Percentiles rank a stretch among this genome's conserved stretches.
These are phyloP conservation scores for Rhincodon typus DNA, from an alignment of 2,797 vertebrate species.

Conservation along the genomic window DNA sequence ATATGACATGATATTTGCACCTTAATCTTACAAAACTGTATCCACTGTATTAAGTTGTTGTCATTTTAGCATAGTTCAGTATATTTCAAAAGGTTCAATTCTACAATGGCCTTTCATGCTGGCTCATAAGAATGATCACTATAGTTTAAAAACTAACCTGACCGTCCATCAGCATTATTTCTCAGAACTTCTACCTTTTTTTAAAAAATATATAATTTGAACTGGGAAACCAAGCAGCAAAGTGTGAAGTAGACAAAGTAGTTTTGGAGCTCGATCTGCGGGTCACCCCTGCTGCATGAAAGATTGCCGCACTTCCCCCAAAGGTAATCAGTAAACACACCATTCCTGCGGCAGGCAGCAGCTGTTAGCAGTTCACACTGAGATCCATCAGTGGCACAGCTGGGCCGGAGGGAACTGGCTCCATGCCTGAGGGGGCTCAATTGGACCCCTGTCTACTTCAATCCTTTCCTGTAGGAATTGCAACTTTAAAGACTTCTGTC, in stretches of 20 bases:
- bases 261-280: constrained; percentile 43
- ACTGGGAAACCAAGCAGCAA: constrained; percentile 45
- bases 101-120: neutral
- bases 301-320: constrained; percentile 44
- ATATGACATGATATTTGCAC: too few relatives aligned
- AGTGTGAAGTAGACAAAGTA: constrained; percentile 42
- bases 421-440: constrained; percentile 2
- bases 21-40: neutral
- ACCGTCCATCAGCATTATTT: constrained; percentile 19
- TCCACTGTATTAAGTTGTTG: neutral
- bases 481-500: constrained; percentile 14
- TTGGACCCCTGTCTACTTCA: constrained; percentile 29
- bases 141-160: neutral
- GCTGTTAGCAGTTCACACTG: constrained; percentile 44
- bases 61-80: neutral
- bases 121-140: neutral
- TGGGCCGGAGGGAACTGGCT: constrained; percentile 22
- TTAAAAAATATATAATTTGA: constrained; percentile 40
- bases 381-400: constrained; percentile 37
- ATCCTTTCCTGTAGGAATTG: constrained; percentile 20
- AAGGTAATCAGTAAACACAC: constrained; percentile 41
- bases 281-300: constrained; percentile 45
- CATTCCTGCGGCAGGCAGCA: constrained; percentile 42
- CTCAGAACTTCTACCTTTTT: constrained; percentile 30
- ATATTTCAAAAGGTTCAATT: neutral